Conservation (phyloP, 2,888 invertebrate species). For the Sminthurinus aureus region DNA sequence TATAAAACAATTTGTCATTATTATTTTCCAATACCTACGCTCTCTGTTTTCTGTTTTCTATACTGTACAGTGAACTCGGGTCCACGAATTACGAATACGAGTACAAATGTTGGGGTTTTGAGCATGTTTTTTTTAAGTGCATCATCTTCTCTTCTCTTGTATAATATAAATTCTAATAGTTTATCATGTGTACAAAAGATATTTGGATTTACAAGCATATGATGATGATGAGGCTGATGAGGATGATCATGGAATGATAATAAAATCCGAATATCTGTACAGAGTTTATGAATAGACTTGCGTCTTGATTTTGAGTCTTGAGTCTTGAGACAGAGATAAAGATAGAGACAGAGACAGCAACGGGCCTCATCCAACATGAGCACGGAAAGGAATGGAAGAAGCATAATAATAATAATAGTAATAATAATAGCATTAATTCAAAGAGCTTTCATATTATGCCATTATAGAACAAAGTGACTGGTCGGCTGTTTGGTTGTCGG, state of each 20-base stretch:
- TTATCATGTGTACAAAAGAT: too few species aligned
- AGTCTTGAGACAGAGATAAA: neutral
- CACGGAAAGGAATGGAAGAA: neutral
- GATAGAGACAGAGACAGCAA: neutral
- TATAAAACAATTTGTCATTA: neutral
- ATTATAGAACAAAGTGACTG: neutral
- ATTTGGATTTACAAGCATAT: too few species aligned
- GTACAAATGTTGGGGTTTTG: too few species aligned
- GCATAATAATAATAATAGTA: neutral
- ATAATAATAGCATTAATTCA: neutral
- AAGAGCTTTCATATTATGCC: conserved; percentile 14
- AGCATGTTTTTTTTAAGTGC: too few species aligned
- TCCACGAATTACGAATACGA: too few species aligned
- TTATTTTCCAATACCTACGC: neutral
- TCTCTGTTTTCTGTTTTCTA: neutral
- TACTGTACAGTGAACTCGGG: too few species aligned
- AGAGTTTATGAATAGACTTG: neutral
- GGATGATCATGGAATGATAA: neutral
- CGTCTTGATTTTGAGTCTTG: neutral
- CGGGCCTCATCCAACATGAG: neutral
- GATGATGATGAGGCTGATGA: neutral
- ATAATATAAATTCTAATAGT: too few species aligned
- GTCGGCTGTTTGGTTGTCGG: neutral
- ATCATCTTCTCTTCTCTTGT: too few species aligned
- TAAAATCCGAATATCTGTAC: neutral